A percentile compares a stretch with the other conserved stretches of the same genome.
Evolutionary conservation across 2,797 vertebrate genomes (phyloP).

Genomic region (Cyprinella venusta): DNA sequence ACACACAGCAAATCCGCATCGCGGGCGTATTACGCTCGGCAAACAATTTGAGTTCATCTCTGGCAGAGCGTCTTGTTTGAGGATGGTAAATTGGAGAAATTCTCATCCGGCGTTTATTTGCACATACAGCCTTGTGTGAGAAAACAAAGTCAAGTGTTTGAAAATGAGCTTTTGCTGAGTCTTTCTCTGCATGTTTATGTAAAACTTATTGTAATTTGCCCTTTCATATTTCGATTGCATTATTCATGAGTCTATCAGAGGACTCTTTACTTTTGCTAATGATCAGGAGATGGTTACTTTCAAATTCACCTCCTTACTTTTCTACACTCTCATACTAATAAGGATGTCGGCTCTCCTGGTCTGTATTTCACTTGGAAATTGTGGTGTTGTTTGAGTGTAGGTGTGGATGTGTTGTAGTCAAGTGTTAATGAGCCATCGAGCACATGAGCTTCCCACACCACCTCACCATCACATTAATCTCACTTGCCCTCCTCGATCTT

Average conservation of each 20-base stretch:
- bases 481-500: conserved; percentile 25
- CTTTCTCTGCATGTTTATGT: conserved; percentile 47
- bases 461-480: conserved; percentile 24
- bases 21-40: conserved; percentile 16
- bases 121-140: conserved; percentile 32
- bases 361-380: conserved; percentile 6
- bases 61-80: conserved; percentile 29
- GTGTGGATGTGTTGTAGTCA: conserved; percentile 16
- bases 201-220: conserved; percentile 52
- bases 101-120: conserved; percentile 40
- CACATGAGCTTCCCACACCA: conserved; percentile 35
- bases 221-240: conserved; percentile 57
- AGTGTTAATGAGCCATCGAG: conserved; percentile 58
- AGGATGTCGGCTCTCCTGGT: not conserved
- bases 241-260: conserved; percentile 58
- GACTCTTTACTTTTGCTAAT: conserved; percentile 52
- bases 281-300: conserved; percentile 33
- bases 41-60: conserved; percentile 23
- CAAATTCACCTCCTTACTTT: conserved; percentile 20
- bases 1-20: conserved; percentile 32
- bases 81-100: conserved; percentile 25
- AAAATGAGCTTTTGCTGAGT: conserved; percentile 50
- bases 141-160: conserved; percentile 46
- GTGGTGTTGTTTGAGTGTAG: not conserved
- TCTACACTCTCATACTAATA: not conserved